A percentile compares a stretch with the other conserved stretches of the same genome.
phyloP scores from a whole-genome alignment of 1,140 invertebrate genomes.

The Drosophila jambulina region DNA sequence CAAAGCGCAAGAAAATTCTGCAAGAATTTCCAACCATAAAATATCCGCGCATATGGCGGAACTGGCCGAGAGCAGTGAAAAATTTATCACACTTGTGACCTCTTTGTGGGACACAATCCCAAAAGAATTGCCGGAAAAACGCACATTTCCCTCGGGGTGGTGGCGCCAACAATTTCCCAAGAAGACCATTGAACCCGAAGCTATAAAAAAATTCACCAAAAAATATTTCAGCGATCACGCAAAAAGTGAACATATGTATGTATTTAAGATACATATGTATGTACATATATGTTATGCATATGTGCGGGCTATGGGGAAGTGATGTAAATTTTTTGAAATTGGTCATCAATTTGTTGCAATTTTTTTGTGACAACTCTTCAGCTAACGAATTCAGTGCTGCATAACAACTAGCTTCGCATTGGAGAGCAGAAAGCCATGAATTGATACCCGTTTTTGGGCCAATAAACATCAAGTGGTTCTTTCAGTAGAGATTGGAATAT shows the following conservation, averaged over 20 bases:
- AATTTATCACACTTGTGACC: conserved; percentile 49
- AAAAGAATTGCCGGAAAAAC: conserved; percentile 22
- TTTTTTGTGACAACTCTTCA: conserved; percentile 1
- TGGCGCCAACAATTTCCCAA: conserved; percentile 10
- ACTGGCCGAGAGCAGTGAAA: conserved; percentile 28
- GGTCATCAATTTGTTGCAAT: background rate
- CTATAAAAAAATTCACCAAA: conserved; percentile 26
- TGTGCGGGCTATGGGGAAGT: background rate
- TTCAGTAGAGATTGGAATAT: background rate
- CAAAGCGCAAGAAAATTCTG: conserved; percentile 22
- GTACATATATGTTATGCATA: background rate
- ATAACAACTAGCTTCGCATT: background rate
- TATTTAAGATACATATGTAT: too few species aligned
- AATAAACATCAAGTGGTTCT: conserved; percentile 14
- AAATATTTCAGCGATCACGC: conserved; percentile 15
- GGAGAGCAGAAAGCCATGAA: background rate
- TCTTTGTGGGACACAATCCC: conserved; percentile 38
- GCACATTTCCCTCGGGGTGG: conserved; percentile 14
- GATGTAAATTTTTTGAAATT: background rate
- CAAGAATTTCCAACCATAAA: conserved; percentile 25
- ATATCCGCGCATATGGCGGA: conserved; percentile 35
- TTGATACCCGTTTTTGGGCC: background rate
- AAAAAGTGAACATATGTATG: conserved; percentile 17
- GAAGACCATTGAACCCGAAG: conserved; percentile 29
- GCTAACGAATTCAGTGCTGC: conserved; percentile 4